These are phyloP conservation scores for Eubasilissa splendida DNA, from an alignment of 2,888 invertebrate species.

Conservation along the genomic window DNA sequence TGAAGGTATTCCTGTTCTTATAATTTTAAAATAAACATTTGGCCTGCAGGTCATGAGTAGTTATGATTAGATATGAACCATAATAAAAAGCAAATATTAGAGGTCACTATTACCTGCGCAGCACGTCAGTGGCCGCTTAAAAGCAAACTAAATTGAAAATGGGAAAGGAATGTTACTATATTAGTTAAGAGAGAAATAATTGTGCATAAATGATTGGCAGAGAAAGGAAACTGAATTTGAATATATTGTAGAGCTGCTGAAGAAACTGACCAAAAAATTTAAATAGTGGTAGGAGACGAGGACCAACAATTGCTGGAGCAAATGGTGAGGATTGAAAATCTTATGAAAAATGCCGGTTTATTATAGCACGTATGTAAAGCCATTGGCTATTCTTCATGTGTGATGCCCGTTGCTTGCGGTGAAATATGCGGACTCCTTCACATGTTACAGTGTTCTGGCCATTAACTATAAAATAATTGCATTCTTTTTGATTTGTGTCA, in stretches of 20 bases:
- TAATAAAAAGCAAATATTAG: too few species aligned
- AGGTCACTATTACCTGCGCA: too few species aligned
- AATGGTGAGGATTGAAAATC: constrained; percentile 27
- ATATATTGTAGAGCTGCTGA: constrained; percentile 20
- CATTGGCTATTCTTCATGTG: constrained; percentile 4
- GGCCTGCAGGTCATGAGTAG: too few species aligned
- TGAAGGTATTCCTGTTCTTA: background rate
- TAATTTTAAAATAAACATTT: background rate
- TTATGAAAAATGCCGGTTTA: constrained; percentile 41
- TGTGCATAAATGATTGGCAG: background rate
- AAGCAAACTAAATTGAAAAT: background rate
- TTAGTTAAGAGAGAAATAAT: background rate
- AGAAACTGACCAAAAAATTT: constrained; percentile 41
- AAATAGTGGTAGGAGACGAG: constrained; percentile 38
- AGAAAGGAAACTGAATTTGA: constrained; percentile 9
- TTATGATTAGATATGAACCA: too few species aligned
- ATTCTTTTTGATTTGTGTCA: too few species aligned
- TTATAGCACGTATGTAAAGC: constrained; percentile 41
- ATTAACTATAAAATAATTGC: too few species aligned
- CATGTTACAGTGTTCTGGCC: too few species aligned
- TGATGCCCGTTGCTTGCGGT: background rate
- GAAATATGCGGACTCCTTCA: background rate
- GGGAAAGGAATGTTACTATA: constrained; percentile 12
- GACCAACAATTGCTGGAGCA: constrained; percentile 38
- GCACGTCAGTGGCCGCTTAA: too few species aligned